Conservation (phyloP, 1,140 invertebrate genomes). For the Paralvinella palmiformis region DNA sequence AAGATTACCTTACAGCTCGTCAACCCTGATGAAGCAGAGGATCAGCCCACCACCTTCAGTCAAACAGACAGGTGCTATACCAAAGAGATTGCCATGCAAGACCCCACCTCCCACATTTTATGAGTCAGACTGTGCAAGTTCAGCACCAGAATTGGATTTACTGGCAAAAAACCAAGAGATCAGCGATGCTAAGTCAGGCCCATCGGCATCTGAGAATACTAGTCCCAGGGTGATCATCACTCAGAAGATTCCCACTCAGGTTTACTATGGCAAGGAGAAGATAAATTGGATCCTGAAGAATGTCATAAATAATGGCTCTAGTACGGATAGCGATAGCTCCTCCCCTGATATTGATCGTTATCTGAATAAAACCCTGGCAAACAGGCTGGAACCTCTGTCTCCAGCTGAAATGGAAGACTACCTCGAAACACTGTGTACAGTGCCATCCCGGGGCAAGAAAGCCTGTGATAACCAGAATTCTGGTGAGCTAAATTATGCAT, state of each 20-base stretch:
- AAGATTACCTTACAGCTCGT: too few relatives aligned
- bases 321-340: constrained; percentile 6
- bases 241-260: not conserved
- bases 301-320: not conserved
- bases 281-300: not conserved
- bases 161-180: not conserved
- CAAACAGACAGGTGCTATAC: not conserved
- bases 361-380: constrained; percentile 13
- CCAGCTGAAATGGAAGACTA: constrained; percentile 33
- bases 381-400: constrained; percentile 13
- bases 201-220: not conserved
- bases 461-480: too few relatives aligned
- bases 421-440: constrained; percentile 20
- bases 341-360: constrained; percentile 14
- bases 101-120: not conserved
- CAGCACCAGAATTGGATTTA: not conserved
- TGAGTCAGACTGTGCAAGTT: not conserved
- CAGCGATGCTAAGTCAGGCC: too few relatives aligned
- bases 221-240: not conserved
- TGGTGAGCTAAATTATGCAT: too few relatives aligned
- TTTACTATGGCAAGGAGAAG: not conserved
- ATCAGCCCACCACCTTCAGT: too few relatives aligned
- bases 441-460: too few relatives aligned
- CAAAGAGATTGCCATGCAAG: not conserved
- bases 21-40: too few relatives aligned